Base-by-base conservation (phyloP, 92 coral and sea anemone species). In the Pocillopora grandis region DNA sequence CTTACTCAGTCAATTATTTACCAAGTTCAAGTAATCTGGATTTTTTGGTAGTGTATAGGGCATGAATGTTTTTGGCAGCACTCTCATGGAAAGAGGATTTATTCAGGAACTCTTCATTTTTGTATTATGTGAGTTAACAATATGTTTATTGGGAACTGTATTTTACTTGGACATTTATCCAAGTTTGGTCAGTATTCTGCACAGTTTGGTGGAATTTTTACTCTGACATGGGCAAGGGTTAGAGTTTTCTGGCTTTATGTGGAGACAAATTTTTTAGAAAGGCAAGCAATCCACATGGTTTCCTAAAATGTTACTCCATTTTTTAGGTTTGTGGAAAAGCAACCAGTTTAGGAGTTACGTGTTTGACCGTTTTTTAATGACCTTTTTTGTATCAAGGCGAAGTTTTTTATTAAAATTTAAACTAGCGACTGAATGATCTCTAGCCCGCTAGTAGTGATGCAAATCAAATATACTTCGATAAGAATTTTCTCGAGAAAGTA, bases 351-450 rank as follows among this genome's bases (percentile, higher is more conserved):
- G 52, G 4, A 42, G 52, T 42, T 42, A 7, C 52, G 8, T 42
- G 4, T 42, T 42, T 3, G 52, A 42, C 4, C 52, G 52, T 33
- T 19, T 61, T 35, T 61, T 65, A 78, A 23, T 60, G 52, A 52
- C n/a, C 17, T 71, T 71, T 70, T 71, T 56, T 55, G 12, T 37
- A 63, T 13, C 18, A 59, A 52, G 36, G 57, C n/a, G 65, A 80
- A 79, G 55, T 80, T 80, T 68, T 23, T 10, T 80, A 81, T 81
- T 81, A 81, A 81, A 81, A 42, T 62, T 12, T 58, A 42, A 70
- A 37, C 23, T 59, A 80, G 13, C 17, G 27, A 75, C 66, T 5
- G 33, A 31, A 37, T 70, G 15, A 37, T 3, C 20, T 70, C 42
- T 37, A 55, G 23, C 16, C 8, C 64, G 18, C 11, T 35, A 57